These are phyloP conservation scores for Bugula neritina DNA, from an alignment of 2,888 invertebrate species.

Conservation along the genomic window DNA sequence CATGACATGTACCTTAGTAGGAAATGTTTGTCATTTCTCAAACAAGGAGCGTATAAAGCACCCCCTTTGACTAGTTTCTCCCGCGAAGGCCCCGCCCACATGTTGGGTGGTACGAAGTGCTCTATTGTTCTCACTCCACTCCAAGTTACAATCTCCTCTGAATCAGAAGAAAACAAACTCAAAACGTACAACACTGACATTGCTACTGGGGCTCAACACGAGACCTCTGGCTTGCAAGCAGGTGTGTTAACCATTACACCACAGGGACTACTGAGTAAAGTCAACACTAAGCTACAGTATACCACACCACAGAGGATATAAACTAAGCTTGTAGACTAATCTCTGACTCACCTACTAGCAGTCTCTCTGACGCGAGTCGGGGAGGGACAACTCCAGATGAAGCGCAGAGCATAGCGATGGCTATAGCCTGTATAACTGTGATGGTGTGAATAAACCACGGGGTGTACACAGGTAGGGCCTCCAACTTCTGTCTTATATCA, in stretches of 20 bases:
- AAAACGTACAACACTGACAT: neutral
- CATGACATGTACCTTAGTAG: conserved; percentile 1
- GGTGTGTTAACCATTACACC: too few species aligned
- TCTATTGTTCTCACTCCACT: conserved; percentile 39
- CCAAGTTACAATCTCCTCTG: conserved; percentile 36
- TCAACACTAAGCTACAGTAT: too few species aligned
- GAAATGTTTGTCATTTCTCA: conserved; percentile 35
- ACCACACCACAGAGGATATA: too few species aligned
- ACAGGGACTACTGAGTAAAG: too few species aligned
- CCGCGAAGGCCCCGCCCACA: conserved; percentile 41
- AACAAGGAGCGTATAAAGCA: conserved; percentile 39
- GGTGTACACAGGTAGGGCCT: conserved; percentile 34
- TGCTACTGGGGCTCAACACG: too few species aligned
- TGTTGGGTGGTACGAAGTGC: conserved; percentile 37
- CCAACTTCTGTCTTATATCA: conserved; percentile 34
- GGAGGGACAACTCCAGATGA: conserved; percentile 16
- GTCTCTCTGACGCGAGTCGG: neutral
- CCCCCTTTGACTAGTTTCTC: conserved; percentile 36
- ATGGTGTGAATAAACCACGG: conserved; percentile 38
- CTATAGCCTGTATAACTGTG: conserved; percentile 32
- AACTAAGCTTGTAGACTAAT: too few species aligned
- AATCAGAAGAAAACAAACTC: neutral
- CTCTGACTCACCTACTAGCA: conserved; percentile 10
- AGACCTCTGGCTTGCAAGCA: too few species aligned
- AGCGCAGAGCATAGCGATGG: conserved; percentile 1